A percentile compares a stretch with the other conserved stretches of the same genome.
Conservation (phyloP, 2,888 invertebrate genomes). For the Scaptodrosophila latifasciaeformis region DNA sequence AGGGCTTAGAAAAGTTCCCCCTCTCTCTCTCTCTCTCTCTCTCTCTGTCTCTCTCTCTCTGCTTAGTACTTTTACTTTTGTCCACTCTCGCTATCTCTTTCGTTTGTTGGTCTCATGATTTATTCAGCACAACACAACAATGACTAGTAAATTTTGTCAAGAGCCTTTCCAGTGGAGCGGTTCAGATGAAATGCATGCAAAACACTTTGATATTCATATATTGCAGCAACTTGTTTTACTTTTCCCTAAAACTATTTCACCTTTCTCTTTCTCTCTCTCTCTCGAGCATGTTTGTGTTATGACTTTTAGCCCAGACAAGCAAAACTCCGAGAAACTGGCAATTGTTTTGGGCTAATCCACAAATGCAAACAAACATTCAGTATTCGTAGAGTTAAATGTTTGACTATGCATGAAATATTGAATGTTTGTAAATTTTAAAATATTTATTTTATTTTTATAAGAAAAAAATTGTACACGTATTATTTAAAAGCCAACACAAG, state of each 20-base stretch:
- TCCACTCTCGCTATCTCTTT: not conserved
- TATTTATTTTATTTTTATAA: too few species aligned
- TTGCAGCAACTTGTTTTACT: not conserved
- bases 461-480: too few species aligned
- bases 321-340: slow-evolving; percentile 1
- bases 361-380: not conserved
- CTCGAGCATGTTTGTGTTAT: not conserved
- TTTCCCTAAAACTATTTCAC: too few species aligned
- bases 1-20: too few species aligned
- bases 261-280: too few species aligned
- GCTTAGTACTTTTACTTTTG: not conserved
- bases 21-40: not conserved
- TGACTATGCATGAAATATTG: slow-evolving; percentile 48
- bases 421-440: slow-evolving; percentile 57
- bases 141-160: slow-evolving; percentile 38
- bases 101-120: slow-evolving; percentile 23
- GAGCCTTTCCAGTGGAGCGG: slow-evolving; percentile 3
- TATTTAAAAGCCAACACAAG: too few species aligned
- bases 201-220: slow-evolving; percentile 43
- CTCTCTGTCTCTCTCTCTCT: not conserved
- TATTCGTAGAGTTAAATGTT: too few species aligned
- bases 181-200: slow-evolving; percentile 32
- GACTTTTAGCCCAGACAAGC: slow-evolving; percentile 13
- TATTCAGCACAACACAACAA: slow-evolving; percentile 33
- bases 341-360: not conserved